These are phyloP conservation scores for Pleuronectes platessa DNA, from an alignment of 2,113 vertebrate species.

Conservation along the genomic window DNA sequence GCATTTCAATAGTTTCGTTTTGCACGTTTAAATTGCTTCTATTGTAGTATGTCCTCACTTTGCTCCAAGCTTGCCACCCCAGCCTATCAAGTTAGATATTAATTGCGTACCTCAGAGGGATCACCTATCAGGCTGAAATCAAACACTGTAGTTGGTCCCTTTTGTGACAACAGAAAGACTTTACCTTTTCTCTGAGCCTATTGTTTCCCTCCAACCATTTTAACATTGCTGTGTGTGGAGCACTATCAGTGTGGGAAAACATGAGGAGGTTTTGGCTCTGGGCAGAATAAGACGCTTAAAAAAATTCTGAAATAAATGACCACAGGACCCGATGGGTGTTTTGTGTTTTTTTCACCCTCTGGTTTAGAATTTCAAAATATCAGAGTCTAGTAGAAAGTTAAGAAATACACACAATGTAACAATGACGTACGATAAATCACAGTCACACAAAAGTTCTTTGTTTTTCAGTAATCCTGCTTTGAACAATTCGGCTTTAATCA, in stretches of 20 bases:
- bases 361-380: background rate
- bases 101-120: slow-evolving; percentile 73
- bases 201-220: slow-evolving; percentile 65
- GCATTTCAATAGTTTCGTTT: slow-evolving; percentile 72
- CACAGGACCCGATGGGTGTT: slow-evolving; percentile 6
- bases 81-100: slow-evolving; percentile 80
- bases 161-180: slow-evolving; percentile 58
- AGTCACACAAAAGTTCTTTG: slow-evolving; percentile 29
- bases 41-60: slow-evolving; percentile 68
- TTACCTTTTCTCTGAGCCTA: slow-evolving; percentile 42
- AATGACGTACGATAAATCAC: background rate
- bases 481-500: slow-evolving; percentile 23
- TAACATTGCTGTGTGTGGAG: background rate
- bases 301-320: slow-evolving; percentile 31
- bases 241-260: slow-evolving; percentile 33
- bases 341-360: background rate
- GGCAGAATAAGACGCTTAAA: slow-evolving; percentile 36
- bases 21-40: slow-evolving; percentile 76
- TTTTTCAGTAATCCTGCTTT: slow-evolving; percentile 23
- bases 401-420: slow-evolving; percentile 8
- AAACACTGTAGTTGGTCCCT: slow-evolving; percentile 68
- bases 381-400: slow-evolving; percentile 1
- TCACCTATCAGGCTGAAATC: slow-evolving; percentile 77
- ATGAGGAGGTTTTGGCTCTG: slow-evolving; percentile 37
- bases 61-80: slow-evolving; percentile 57